Conservation (phyloP, 2,113 vertebrate genomes). For the Chaetura pelagica region DNA sequence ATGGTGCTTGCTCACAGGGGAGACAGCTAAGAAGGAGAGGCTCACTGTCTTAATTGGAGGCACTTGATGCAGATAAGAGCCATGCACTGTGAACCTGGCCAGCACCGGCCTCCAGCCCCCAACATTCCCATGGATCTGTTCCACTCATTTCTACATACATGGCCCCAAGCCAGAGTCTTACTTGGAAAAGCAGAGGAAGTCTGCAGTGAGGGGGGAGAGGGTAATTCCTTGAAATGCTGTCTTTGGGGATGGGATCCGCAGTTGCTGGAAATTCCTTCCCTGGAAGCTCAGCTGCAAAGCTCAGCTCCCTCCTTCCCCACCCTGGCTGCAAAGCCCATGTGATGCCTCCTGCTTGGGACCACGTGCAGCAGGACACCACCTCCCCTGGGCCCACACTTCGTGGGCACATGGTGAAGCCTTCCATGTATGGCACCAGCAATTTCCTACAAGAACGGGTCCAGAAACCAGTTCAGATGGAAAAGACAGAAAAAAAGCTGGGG, state of each 20-base stretch:
- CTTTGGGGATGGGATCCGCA: constrained; percentile 29
- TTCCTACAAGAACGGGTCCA: not conserved
- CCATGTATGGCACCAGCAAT: rapidly evolving
- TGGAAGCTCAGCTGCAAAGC: not conserved
- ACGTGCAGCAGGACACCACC: rapidly evolving
- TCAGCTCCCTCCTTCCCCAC: not conserved
- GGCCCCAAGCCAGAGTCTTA: constrained; percentile 25
- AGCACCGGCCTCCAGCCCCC: not conserved
- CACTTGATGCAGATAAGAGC: not conserved
- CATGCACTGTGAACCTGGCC: not conserved
- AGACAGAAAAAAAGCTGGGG: not conserved
- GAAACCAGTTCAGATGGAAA: not conserved
- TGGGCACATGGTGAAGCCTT: not conserved
- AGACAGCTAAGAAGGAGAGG: not conserved
- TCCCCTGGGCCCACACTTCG: rapidly evolving
- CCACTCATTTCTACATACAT: not conserved
- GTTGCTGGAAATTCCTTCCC: constrained; percentile 32
- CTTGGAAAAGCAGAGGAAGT: constrained; percentile 64
- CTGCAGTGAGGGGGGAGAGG: not conserved
- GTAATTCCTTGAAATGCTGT: constrained; percentile 51
- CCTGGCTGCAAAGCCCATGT: rapidly evolving
- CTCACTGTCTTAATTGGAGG: not conserved
- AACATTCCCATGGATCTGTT: constrained; percentile 39
- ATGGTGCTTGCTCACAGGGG: not conserved
- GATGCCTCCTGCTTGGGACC: rapidly evolving